Evolutionary conservation across 2,797 vertebrate species (phyloP), one percentile per base, ranked within the genome.

Genomic region (Pangasius krempfi): DNA sequence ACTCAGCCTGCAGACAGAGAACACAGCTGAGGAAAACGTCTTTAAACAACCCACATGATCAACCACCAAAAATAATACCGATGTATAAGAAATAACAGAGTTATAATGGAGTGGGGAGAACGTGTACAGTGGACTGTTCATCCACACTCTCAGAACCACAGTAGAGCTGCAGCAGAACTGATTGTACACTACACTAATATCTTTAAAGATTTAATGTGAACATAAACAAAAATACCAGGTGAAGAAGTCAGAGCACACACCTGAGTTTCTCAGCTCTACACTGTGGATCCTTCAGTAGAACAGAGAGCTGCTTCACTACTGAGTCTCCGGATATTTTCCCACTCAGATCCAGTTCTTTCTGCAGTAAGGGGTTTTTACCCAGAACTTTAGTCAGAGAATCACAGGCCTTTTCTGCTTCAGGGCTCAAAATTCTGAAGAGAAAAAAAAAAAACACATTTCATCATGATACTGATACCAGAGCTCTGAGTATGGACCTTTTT

Each of bases 121-220:
- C 1, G 22, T 50, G 44, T 76, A 76, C 8, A 25, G 44, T 76
- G 73, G 44, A 58, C 56, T 58, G 56, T 58, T 58, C 56, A 58
- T 20, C 5, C 56, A 58, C 56, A 56, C 54, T 56, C 54, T 56
- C 54, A 56, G 54, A 56, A 56, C 4, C 54, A 56, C 54, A 56
- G 54, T 0, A 56, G 54, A 56, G 20, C 54, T 56, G 54, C 54
- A 56, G 54, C 54, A 56, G 54, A 5, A 56, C 54, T 56, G 54
- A 56, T 56, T 56, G 16, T 8, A 60, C 58, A 60, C 58, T 22
- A 22, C 58, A 60, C 20, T 60, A 76, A 76, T 76, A 76, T 47
- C 44, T 76, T 76, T 76, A 76, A 27, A 50, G 22, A 50, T 47
- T 76, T 76, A 47, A 76, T 76, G 73, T 50, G 73, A 76, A 50